A percentile compares a stretch with the other conserved stretches of the same genome.
phyloP scores from a whole-genome alignment of 2,888 invertebrate species.

The Isoperla grammatica region DNA sequence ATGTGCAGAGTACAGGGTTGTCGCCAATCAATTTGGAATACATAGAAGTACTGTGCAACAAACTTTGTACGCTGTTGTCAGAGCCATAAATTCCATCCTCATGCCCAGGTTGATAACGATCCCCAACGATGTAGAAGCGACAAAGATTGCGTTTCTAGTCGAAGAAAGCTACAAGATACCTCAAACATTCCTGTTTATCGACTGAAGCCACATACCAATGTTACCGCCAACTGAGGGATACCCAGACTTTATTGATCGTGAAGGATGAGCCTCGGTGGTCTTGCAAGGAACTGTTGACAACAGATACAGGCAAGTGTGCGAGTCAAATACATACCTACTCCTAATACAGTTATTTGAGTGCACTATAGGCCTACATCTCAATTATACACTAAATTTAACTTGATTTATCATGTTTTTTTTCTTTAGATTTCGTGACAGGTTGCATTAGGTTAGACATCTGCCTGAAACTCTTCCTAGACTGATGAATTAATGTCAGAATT shows the following conservation, averaged over 20 bases:
- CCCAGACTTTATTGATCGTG: slow-evolving; percentile 31
- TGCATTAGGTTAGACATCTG: too few species aligned
- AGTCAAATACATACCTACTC: too few species aligned
- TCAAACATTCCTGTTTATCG: slow-evolving; percentile 37
- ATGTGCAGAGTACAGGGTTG: slow-evolving; percentile 13
- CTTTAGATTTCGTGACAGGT: too few species aligned
- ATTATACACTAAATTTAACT: too few species aligned
- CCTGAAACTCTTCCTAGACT: too few species aligned
- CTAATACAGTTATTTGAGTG: too few species aligned
- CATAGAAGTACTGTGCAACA: slow-evolving; percentile 29
- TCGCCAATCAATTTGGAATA: slow-evolving; percentile 13
- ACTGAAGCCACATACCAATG: slow-evolving; percentile 33
- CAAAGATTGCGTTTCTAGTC: slow-evolving; percentile 23
- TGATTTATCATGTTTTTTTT: too few species aligned
- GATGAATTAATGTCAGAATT: too few species aligned
- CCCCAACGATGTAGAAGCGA: slow-evolving; percentile 35
- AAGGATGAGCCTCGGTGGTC: slow-evolving; percentile 32
- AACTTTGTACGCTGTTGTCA: slow-evolving; percentile 34
- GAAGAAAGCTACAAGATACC: slow-evolving; percentile 29
- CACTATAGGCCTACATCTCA: too few species aligned
- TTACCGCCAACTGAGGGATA: slow-evolving; percentile 30
- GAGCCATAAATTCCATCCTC: slow-evolving; percentile 35
- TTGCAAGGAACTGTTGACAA: slow-evolving; percentile 33
- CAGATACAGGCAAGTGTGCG: slow-evolving; percentile 24
- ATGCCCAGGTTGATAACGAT: slow-evolving; percentile 33